phyloP scores from a whole-genome alignment of 2,797 vertebrate species.

The Cossypha dichroa region DNA sequence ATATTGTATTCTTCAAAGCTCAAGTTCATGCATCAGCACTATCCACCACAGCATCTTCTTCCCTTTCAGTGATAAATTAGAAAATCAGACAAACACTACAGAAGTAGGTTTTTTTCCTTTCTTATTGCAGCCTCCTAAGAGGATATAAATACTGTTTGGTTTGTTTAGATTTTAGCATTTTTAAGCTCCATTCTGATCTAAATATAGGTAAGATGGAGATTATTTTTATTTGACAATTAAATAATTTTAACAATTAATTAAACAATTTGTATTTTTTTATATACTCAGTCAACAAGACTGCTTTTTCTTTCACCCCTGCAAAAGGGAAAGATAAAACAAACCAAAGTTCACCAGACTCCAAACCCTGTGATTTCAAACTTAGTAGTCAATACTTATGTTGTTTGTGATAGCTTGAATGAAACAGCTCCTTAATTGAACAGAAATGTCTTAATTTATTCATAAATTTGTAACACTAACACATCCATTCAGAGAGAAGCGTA shows the following conservation, averaged over 20 bases:
- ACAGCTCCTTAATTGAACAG: not conserved
- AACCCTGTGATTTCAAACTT: not conserved
- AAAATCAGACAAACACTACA: not conserved
- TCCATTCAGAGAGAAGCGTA: rapidly evolving
- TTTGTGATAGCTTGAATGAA: not conserved
- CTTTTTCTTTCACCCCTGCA: rapidly evolving
- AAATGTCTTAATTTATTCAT: not conserved
- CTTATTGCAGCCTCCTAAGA: not conserved
- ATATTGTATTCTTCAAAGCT: not conserved
- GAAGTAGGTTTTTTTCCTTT: not conserved
- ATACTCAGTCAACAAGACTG: not conserved
- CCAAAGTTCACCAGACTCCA: not conserved
- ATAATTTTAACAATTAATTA: not conserved
- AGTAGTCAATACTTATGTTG: not conserved
- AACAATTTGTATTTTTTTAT: not conserved
- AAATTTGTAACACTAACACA: not conserved
- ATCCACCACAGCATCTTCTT: not conserved
- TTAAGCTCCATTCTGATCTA: not conserved
- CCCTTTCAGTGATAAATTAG: not conserved
- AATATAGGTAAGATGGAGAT: not conserved
- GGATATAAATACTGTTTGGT: not conserved
- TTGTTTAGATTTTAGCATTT: not conserved
- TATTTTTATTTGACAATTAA: not conserved
- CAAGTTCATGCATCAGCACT: not conserved
- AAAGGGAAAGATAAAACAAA: not conserved